Percentiles rank a stretch among this genome's conserved stretches.
These are phyloP conservation scores for Mycetomoellerius zeteki DNA, from an alignment of 1,140 invertebrate genomes.

Conservation along the genomic window DNA sequence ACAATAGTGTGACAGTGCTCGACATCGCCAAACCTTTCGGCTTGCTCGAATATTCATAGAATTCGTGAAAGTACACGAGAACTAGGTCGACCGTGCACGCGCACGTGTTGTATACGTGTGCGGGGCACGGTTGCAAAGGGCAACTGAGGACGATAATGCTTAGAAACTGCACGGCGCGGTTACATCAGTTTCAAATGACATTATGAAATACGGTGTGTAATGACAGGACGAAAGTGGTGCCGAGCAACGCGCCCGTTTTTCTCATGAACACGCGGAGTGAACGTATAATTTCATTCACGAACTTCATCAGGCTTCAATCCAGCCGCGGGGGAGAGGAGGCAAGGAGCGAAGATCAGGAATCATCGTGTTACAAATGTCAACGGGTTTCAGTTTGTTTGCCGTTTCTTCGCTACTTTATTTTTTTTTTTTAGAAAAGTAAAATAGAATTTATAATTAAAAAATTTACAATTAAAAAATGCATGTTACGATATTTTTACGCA, in stretches of 20 bases:
- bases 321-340: neutral
- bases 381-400: neutral
- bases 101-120: neutral
- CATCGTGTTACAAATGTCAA: conserved; percentile 44
- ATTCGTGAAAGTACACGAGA: conserved; percentile 74
- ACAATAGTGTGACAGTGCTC: conserved; percentile 52
- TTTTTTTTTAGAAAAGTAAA: neutral
- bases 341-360: neutral
- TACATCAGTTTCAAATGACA: conserved; percentile 80
- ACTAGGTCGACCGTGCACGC: neutral
- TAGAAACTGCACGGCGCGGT: conserved; percentile 68
- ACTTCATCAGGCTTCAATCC: conserved; percentile 52
- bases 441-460: neutral
- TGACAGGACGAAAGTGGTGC: conserved; percentile 71
- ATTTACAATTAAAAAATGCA: neutral
- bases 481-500: too few species aligned
- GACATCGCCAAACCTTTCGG: conserved; percentile 59
- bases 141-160: conserved; percentile 73
- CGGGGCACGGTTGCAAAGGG: conserved; percentile 72
- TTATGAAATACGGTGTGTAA: conserved; percentile 79
- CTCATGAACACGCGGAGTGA: conserved; percentile 53
- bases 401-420: neutral
- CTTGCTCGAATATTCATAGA: conserved; percentile 76
- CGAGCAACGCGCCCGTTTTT: conserved; percentile 67
- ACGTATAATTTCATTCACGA: conserved; percentile 74